Evolutionary conservation across 2,113 vertebrate genomes (phyloP), one percentile per base, ranked within the genome.

Genomic region (Amphiprion ocellaris): DNA sequence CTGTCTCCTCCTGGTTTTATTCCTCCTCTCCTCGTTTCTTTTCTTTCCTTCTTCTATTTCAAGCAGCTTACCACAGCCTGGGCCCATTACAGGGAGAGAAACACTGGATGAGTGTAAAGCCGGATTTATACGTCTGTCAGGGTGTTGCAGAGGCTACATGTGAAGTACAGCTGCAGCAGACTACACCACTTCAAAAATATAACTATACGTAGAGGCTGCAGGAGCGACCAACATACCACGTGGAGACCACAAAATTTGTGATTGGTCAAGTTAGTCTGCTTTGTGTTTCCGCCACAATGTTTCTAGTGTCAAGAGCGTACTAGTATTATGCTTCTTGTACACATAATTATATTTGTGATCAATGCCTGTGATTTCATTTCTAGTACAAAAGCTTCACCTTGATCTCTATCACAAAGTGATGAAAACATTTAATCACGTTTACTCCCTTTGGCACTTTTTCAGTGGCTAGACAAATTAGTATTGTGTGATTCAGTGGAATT

Each of bases 31-130:
- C 67, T 67, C 33, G 26, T 80, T 61, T 83, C 41, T 68, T 82
- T 72, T 69, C 44, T 79, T 88, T 68, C 55, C 28, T 67, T 67
- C 54, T 81, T 90, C 86, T 89, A 90, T 91, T 92, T 91, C 46
- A 12, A 85, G 81, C 79, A 24, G 65, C 66, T 73, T 53, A 80
- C 53, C 77, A 69, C 79, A 69, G 88, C 75, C 65, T 41, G 54
- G 71, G 76, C 63, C 75, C 50, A 58, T 74, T 77, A 77, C 67
- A 66, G 67, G 44, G 54, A 65, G 26, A 70, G 61, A 77, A 78
- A 70, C 70, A 37, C 19, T 21, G 50, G 53, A 73, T 76, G 54
- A 77, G 62, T 33, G 64, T 62, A 39, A 77, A 78, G 56, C 47
- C 17, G 12, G 50, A 87, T 71, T 70, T 62, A 72, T 71, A 11